phyloP scores from a whole-genome alignment of 2,113 vertebrate genomes.

The Azemiops feae region DNA sequence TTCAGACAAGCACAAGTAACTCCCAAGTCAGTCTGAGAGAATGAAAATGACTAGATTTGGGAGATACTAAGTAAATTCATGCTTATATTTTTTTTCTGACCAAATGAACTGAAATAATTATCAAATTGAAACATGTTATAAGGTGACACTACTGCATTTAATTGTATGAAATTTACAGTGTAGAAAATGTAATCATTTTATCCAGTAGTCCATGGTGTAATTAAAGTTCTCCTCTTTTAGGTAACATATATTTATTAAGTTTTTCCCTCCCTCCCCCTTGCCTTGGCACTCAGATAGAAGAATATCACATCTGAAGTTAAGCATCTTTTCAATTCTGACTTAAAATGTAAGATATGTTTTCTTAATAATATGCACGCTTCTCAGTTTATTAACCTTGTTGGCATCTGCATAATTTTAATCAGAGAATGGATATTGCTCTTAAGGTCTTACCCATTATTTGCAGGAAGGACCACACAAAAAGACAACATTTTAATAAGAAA shows the following conservation, averaged over 20 bases:
- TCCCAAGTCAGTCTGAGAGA: slow-evolving; percentile 60
- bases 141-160: slow-evolving; percentile 74
- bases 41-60: slow-evolving; percentile 69
- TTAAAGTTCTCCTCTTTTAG: slow-evolving; percentile 74
- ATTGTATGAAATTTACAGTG: slow-evolving; percentile 76
- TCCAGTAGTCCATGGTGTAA: slow-evolving; percentile 71
- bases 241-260: slow-evolving; percentile 69
- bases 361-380: slow-evolving; percentile 37
- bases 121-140: slow-evolving; percentile 79
- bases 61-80: slow-evolving; percentile 74
- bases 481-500: slow-evolving; percentile 69
- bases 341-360: slow-evolving; percentile 52
- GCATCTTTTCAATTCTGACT: slow-evolving; percentile 44
- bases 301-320: slow-evolving; percentile 68
- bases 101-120: slow-evolving; percentile 82
- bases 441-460: slow-evolving; percentile 49
- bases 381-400: slow-evolving; percentile 46
- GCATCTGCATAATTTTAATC: slow-evolving; percentile 52
- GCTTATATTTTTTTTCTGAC: slow-evolving; percentile 73
- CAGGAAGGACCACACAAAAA: slow-evolving; percentile 57
- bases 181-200: slow-evolving; percentile 78
- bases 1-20: slow-evolving; percentile 81
- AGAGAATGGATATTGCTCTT: slow-evolving; percentile 47
- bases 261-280: slow-evolving; percentile 25
- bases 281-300: slow-evolving; percentile 55